Evolutionary conservation across 2,888 invertebrate species (phyloP).

Genomic region (Tricholauxania praeusta): DNA sequence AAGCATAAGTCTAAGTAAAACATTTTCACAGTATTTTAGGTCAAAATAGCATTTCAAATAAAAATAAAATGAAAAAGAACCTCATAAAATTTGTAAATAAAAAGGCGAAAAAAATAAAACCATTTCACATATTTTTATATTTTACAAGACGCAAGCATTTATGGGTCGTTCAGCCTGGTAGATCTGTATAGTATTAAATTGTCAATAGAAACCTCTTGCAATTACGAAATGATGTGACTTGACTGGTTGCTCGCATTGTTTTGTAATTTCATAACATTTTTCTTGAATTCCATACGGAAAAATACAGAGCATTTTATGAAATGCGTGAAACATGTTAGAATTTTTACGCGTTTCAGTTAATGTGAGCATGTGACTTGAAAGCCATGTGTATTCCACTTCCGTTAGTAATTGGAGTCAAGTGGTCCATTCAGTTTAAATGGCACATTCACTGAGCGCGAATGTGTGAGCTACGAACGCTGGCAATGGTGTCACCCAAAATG

Average conservation of each 20-base stretch:
- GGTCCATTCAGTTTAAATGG: background rate
- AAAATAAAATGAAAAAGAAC: background rate
- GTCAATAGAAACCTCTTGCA: background rate
- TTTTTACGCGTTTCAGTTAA: conserved; percentile 21
- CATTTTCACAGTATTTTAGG: no score
- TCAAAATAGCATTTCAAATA: conserved; percentile 7
- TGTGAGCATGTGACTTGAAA: conserved; percentile 17
- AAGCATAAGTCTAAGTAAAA: no score
- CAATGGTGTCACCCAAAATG: no score
- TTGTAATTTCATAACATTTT: conserved; percentile 24
- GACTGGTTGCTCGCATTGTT: conserved; percentile 26
- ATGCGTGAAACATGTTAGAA: conserved; percentile 39
- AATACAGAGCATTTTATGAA: conserved; percentile 35
- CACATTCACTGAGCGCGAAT: no score
- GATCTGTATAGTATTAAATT: no score
- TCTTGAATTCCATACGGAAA: conserved; percentile 28
- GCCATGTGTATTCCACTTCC: background rate
- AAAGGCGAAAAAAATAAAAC: background rate
- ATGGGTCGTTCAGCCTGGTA: no score
- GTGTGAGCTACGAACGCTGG: no score
- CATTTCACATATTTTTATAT: no score
- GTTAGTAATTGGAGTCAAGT: conserved; percentile 19
- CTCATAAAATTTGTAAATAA: conserved; percentile 25
- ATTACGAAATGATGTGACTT: conserved; percentile 7
- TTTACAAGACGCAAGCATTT: no score